These are phyloP conservation scores for Rhingia campestris DNA, from an alignment of 2,888 invertebrate genomes.

Conservation along the genomic window DNA sequence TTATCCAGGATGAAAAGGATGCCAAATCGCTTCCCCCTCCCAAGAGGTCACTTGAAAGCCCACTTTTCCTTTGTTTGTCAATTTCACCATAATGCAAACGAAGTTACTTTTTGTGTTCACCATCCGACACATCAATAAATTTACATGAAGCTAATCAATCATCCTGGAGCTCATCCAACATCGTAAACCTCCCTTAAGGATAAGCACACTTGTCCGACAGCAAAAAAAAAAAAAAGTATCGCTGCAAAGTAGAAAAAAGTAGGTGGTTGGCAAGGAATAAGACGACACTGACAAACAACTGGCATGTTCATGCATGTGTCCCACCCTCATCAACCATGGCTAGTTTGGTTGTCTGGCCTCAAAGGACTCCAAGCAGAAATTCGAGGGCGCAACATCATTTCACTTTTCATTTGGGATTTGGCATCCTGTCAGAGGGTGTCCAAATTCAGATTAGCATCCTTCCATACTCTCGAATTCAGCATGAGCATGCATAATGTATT, in stretches of 20 bases:
- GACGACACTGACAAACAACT: conserved; percentile 68
- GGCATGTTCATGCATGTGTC: conserved; percentile 44
- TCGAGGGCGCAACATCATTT: conserved; percentile 69
- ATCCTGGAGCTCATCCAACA: conserved; percentile 58
- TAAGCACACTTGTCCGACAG: conserved; percentile 30
- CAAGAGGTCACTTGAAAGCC: conserved; percentile 34
- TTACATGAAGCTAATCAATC: conserved; percentile 72
- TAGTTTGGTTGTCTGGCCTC: conserved; percentile 14
- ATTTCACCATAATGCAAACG: conserved; percentile 42
- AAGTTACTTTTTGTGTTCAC: conserved; percentile 28
- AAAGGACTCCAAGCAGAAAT: conserved; percentile 47
- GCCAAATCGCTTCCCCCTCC: neutral
- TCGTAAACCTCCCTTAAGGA: conserved; percentile 30
- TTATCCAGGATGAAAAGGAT: neutral
- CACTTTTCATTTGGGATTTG: conserved; percentile 74
- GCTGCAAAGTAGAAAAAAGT: neutral
- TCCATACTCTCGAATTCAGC: conserved; percentile 56
- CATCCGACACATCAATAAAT: conserved; percentile 64
- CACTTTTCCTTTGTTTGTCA: conserved; percentile 6
- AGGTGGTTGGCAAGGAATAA: conserved; percentile 3
- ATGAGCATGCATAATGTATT: conserved; percentile 74
- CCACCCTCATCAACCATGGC: conserved; percentile 8
- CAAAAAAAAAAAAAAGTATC: conserved; percentile 12
- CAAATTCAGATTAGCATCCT: conserved; percentile 74
- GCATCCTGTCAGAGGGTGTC: conserved; percentile 74